Conservation (phyloP, 2,888 invertebrate genomes). For the Dichetophora obliterata region DNA sequence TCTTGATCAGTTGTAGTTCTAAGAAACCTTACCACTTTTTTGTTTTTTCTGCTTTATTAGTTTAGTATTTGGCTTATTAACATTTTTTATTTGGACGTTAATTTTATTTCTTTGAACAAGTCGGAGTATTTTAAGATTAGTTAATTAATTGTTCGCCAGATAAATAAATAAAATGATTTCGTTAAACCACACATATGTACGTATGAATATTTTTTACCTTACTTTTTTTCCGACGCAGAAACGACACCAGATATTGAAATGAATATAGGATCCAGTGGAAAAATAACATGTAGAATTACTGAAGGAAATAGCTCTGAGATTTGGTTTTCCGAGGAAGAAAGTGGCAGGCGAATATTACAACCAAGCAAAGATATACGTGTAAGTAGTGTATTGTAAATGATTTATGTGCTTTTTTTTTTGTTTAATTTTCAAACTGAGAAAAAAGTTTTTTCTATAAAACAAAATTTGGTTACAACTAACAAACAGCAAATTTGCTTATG, state of each 20-base stretch:
- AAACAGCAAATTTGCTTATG: no score
- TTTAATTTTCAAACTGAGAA: no score
- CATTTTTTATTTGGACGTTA: background rate
- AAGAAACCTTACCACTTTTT: background rate
- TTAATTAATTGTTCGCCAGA: no score
- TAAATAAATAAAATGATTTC: no score
- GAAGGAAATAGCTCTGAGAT: conserved; percentile 44
- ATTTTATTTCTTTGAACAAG: background rate
- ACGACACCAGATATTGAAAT: conserved; percentile 33
- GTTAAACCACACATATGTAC: background rate
- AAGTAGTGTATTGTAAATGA: conserved; percentile 29
- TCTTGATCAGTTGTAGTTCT: background rate
- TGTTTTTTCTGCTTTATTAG: background rate
- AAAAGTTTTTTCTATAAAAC: no score
- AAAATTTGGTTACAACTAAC: no score
- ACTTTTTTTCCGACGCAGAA: background rate
- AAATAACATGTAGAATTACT: conserved; percentile 46
- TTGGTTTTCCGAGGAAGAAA: conserved; percentile 47
- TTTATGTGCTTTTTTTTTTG: no score
- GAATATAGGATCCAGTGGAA: conserved; percentile 45
- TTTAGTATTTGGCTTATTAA: background rate
- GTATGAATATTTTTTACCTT: background rate
- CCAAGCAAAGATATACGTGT: conserved; percentile 44
- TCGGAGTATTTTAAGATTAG: background rate
- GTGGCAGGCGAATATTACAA: conserved; percentile 40